Percentiles rank a stretch among this genome's conserved stretches.
Conservation (phyloP, 2,113 vertebrate species). For the Ramphastos sulfuratus region DNA sequence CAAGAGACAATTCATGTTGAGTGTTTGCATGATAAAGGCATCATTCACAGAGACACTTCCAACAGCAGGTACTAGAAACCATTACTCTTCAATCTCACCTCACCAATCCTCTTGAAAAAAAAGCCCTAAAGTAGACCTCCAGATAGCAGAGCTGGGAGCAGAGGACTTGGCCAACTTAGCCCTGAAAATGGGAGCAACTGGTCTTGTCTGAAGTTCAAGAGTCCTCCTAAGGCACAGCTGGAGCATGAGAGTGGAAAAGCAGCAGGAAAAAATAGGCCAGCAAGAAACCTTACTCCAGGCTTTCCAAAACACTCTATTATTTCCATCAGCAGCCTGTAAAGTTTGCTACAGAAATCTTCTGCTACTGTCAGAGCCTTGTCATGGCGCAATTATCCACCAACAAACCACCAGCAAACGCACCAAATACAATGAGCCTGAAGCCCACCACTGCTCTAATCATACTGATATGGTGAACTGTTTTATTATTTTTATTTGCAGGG, state of each 20-base stretch:
- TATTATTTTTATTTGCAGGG: background rate
- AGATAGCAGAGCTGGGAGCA: background rate
- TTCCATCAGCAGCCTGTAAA: background rate
- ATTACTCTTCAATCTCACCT: background rate
- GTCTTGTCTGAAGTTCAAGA: background rate
- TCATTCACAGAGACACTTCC: background rate
- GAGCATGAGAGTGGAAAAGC: background rate
- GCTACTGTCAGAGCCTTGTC: background rate
- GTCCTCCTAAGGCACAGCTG: background rate
- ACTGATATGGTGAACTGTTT: background rate
- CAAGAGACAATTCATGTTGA: background rate
- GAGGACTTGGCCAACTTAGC: background rate
- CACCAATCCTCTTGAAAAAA: background rate
- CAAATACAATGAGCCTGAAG: background rate
- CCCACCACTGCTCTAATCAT: background rate
- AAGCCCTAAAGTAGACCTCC: background rate
- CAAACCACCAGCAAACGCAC: accelerated
- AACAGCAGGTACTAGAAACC: accelerated
- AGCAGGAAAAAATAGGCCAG: slow-evolving; percentile 23
- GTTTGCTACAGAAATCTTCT: background rate
- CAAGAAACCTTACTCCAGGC: slow-evolving; percentile 9
- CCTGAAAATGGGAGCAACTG: background rate
- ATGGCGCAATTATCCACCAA: background rate
- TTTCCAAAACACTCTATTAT: slow-evolving; percentile 25
- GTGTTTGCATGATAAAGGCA: background rate